Evolutionary conservation across 2,888 invertebrate genomes (phyloP).

Genomic region (Nesidiocoris tenuis): DNA sequence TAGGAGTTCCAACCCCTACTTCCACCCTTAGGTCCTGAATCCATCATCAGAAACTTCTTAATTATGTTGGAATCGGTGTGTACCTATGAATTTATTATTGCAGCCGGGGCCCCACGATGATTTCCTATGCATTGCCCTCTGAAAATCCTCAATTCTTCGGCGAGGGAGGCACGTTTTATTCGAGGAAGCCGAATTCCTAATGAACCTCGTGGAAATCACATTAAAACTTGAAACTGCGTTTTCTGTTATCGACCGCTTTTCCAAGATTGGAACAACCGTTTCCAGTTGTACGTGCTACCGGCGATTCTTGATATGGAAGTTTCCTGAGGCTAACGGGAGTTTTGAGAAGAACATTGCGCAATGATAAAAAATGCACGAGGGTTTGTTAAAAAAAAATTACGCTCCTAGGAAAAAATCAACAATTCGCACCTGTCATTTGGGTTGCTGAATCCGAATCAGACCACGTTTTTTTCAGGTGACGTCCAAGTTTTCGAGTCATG

Average conservation of each 20-base stretch:
- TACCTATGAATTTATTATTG: constrained; percentile 42
- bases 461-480: too few relatives aligned
- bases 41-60: constrained; percentile 27
- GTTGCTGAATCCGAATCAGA: too few relatives aligned
- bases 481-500: too few relatives aligned
- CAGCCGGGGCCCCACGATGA: constrained; percentile 9
- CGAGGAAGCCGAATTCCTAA: background rate
- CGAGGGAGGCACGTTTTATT: background rate
- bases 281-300: background rate
- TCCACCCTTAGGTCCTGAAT: constrained; percentile 2
- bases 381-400: too few relatives aligned
- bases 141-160: background rate
- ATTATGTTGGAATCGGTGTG: constrained; percentile 39
- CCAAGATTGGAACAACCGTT: background rate
- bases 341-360: too few relatives aligned
- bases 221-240: background rate
- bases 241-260: background rate
- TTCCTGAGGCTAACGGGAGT: too few relatives aligned
- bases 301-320: background rate
- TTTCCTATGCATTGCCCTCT: constrained; percentile 39
- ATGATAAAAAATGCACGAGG: too few relatives aligned
- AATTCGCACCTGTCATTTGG: too few relatives aligned
- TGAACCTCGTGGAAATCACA: background rate
- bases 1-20: background rate
- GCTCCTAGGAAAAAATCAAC: too few relatives aligned